Conservation (phyloP, 2,113 vertebrate genomes). For the Oryzias melastigma region DNA sequence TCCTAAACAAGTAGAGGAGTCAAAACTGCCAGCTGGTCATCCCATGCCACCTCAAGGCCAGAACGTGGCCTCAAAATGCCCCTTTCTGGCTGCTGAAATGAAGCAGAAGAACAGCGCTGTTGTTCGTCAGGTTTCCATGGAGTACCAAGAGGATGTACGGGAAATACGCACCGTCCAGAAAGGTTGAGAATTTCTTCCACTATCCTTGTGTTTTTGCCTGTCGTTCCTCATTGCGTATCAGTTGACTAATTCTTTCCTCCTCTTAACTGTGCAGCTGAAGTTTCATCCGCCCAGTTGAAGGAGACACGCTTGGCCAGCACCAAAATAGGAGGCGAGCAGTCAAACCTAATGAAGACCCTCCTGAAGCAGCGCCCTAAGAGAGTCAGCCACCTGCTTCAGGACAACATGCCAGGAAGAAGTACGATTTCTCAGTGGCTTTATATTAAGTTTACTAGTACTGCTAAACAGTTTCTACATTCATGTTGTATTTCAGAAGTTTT, state of each 20-base stretch:
- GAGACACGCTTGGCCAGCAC: conserved; percentile 49
- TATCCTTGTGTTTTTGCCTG: background rate
- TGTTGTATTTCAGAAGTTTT: background rate
- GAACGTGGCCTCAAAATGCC: conserved; percentile 84
- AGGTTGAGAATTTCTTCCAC: conserved; percentile 71
- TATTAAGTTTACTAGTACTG: background rate
- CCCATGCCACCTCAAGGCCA: conserved; percentile 70
- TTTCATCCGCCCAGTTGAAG: conserved; percentile 66
- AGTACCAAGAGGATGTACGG: conserved; percentile 92
- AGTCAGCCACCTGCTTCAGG: conserved; percentile 92
- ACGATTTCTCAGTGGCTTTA: conserved; percentile 42
- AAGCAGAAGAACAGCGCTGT: conserved; percentile 86
- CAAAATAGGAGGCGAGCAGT: conserved; percentile 51
- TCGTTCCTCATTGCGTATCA: background rate
- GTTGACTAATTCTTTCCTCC: background rate
- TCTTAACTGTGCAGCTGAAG: conserved; percentile 65
- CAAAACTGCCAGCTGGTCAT: conserved; percentile 75
- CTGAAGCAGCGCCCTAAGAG: conserved; percentile 86
- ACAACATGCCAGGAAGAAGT: conserved; percentile 90
- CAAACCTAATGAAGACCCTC: conserved; percentile 81
- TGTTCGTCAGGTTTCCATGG: conserved; percentile 88
- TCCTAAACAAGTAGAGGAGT: conserved; percentile 39
- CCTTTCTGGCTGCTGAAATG: conserved; percentile 94
- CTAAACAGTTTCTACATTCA: conserved; percentile 1
- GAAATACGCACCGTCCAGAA: conserved; percentile 84